A percentile compares a stretch with the other conserved stretches of the same genome.
Conservation (phyloP, 2,113 vertebrate genomes). For the Pituophis catenifer region DNA sequence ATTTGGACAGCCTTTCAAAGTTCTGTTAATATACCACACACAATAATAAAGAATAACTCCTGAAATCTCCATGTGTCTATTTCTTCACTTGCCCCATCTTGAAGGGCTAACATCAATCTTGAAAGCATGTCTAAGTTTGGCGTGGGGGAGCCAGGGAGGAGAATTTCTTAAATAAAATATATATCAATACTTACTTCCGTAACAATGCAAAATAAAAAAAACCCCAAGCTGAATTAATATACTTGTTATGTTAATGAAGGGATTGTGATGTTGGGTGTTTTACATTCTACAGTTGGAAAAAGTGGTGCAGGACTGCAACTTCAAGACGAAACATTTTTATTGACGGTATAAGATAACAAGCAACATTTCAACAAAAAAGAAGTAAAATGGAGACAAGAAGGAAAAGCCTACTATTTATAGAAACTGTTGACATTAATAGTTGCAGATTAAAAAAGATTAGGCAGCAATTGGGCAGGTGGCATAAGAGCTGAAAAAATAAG, state of each 20-base stretch:
- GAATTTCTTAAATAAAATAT: not conserved
- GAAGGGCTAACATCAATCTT: not conserved
- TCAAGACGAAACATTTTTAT: not conserved
- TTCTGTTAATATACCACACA: not conserved
- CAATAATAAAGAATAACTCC: not conserved
- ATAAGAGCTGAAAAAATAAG: not conserved
- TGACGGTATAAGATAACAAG: not conserved
- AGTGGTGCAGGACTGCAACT: not conserved
- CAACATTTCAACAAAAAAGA: not conserved
- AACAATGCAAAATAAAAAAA: no score
- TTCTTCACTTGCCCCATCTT: not conserved
- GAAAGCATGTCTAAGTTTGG: not conserved
- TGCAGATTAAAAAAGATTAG: not conserved
- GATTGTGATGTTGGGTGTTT: no score
- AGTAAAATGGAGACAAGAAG: not conserved
- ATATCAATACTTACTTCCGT: no score
- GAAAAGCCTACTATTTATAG: not conserved
- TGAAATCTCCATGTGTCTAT: not conserved
- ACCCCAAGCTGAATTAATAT: no score
- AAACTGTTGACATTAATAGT: not conserved
- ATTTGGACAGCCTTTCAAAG: not conserved
- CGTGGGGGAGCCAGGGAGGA: no score
- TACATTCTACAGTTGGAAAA: no score
- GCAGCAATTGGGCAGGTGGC: not conserved
- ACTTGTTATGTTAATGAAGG: no score